phyloP scores from a whole-genome alignment of 2,797 vertebrate genomes.

The Tenualosa ilisha region DNA sequence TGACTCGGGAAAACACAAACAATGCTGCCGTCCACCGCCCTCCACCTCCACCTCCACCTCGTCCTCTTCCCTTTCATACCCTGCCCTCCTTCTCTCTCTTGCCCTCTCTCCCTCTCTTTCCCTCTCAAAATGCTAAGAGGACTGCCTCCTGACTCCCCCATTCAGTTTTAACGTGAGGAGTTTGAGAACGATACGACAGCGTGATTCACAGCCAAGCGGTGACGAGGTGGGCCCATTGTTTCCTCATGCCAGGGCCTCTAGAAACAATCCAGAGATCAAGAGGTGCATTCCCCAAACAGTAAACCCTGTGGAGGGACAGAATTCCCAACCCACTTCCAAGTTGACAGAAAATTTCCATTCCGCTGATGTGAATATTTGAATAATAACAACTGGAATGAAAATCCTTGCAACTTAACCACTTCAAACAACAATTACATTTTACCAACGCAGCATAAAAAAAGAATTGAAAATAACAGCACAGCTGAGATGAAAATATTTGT shows the following conservation, averaged over 20 bases:
- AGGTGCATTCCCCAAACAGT: constrained; percentile 31
- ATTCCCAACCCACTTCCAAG: background rate
- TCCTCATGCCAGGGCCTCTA: constrained; percentile 25
- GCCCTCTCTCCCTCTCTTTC: constrained; percentile 29
- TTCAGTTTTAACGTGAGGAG: background rate
- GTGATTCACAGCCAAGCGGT: constrained; percentile 45
- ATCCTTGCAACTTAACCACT: background rate
- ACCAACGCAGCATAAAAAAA: no score
- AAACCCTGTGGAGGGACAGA: background rate
- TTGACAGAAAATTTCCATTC: background rate
- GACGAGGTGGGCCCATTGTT: constrained; percentile 46
- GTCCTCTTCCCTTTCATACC: background rate
- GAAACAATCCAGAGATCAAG: constrained; percentile 35
- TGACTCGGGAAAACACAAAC: constrained; percentile 61
- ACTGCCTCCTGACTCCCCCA: constrained; percentile 15
- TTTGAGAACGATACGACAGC: constrained; percentile 45
- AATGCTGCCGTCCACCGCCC: constrained; percentile 50
- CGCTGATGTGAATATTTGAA: background rate
- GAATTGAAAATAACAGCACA: background rate
- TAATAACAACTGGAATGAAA: background rate
- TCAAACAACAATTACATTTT: background rate
- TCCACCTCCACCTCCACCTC: constrained; percentile 9
- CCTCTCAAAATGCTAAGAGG: constrained; percentile 41
- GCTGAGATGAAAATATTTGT: background rate
- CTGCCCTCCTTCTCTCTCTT: constrained; percentile 11